Evolutionary conservation across 2,888 invertebrate species (phyloP).

Genomic region (Luffia ferchaultella): DNA sequence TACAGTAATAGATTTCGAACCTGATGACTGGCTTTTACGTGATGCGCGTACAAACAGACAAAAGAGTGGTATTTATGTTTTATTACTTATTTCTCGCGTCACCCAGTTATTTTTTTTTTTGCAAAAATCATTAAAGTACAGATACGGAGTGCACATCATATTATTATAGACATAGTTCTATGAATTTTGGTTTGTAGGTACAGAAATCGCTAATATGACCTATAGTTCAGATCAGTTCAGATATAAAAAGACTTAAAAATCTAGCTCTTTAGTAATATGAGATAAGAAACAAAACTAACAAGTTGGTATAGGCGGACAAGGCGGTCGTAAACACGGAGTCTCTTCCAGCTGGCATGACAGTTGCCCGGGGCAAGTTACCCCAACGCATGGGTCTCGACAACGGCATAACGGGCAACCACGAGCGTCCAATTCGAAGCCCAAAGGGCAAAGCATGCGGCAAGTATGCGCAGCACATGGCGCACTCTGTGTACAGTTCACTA

Average conservation of each 20-base stretch:
- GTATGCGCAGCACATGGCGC: slow-evolving; percentile 80
- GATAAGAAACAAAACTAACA: slow-evolving; percentile 51
- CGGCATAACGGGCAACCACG: slow-evolving; percentile 82
- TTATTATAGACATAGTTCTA: no score
- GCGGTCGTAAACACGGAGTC: slow-evolving; percentile 77
- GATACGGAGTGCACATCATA: no score
- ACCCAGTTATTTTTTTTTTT: no score
- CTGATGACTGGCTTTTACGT: no score
- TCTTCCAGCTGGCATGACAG: slow-evolving; percentile 82
- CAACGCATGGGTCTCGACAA: slow-evolving; percentile 83
- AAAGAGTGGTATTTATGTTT: no score
- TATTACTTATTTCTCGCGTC: no score
- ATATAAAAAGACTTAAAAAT: neutral
- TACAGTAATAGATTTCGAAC: no score
- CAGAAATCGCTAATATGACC: no score
- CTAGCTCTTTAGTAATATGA: neutral
- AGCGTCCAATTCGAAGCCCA: slow-evolving; percentile 76
- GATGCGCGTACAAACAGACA: no score
- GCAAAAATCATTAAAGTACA: no score
- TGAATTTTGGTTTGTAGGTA: no score
- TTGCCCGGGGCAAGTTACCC: slow-evolving; percentile 77
- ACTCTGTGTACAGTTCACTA: slow-evolving; percentile 75
- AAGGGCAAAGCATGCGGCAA: slow-evolving; percentile 87
- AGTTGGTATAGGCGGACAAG: slow-evolving; percentile 85
- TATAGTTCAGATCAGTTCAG: no score